Conservation (phyloP, 2,888 invertebrate genomes). For the Standfussiana lucernea region DNA sequence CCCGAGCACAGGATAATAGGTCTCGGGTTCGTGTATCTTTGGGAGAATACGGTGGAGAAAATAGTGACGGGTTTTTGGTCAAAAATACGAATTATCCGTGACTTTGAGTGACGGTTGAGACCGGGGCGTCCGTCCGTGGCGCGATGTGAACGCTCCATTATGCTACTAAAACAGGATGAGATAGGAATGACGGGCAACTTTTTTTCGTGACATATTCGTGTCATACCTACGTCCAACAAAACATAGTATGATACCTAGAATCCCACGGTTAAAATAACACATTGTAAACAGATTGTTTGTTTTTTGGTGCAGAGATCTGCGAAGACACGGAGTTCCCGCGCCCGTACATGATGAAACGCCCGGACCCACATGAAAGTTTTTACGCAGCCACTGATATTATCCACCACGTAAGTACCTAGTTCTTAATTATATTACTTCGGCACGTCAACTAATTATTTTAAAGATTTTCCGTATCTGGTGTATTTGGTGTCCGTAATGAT, state of each 20-base stretch:
- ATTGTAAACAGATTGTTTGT: conserved; percentile 6
- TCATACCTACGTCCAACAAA: conserved; percentile 29
- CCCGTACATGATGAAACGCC: conserved; percentile 88
- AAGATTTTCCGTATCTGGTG: neutral
- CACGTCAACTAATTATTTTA: neutral
- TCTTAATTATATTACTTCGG: conserved; percentile 21
- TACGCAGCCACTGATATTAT: conserved; percentile 95
- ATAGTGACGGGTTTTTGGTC: conserved; percentile 73
- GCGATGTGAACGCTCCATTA: conserved; percentile 40
- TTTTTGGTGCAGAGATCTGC: conserved; percentile 83
- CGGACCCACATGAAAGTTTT: conserved; percentile 91
- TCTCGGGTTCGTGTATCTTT: conserved; percentile 69
- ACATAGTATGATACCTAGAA: conserved; percentile 13
- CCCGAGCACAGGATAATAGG: conserved; percentile 82
- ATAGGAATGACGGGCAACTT: conserved; percentile 42
- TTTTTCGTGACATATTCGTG: conserved; percentile 15
- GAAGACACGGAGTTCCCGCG: conserved; percentile 87
- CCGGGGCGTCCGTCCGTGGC: conserved; percentile 39
- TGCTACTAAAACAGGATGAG: conserved; percentile 41
- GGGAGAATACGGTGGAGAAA: conserved; percentile 71
- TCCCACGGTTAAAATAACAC: neutral
- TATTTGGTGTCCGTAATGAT: neutral
- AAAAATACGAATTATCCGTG: conserved; percentile 64
- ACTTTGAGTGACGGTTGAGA: conserved; percentile 61
- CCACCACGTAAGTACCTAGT: conserved; percentile 88